Conservation (phyloP, 2,113 vertebrate genomes). For the Myocastor coypus region DNA sequence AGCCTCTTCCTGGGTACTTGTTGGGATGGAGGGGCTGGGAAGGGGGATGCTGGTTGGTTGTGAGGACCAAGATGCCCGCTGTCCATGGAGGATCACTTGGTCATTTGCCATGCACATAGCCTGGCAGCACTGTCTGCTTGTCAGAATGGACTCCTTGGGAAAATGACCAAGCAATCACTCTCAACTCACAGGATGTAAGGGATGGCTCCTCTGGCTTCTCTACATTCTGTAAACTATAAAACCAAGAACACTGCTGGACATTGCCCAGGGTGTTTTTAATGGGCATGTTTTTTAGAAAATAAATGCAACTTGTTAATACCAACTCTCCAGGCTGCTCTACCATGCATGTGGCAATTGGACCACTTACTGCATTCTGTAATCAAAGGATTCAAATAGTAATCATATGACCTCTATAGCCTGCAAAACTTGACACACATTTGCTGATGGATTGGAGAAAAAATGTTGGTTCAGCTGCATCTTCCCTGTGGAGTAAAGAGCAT, state of each 20-base stretch:
- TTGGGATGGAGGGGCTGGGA: not conserved
- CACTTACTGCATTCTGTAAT: conserved; percentile 21
- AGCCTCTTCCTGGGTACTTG: not conserved
- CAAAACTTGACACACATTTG: conserved; percentile 9
- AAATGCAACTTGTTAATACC: conserved; percentile 33
- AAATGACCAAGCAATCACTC: not conserved
- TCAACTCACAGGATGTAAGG: not conserved
- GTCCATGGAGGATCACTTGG: not conserved
- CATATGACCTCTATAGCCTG: not conserved
- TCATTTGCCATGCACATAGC: not conserved
- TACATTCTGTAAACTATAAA: conserved; percentile 54
- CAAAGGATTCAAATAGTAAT: not conserved
- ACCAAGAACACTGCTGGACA: not conserved
- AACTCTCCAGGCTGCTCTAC: not conserved
- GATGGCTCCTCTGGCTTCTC: conserved; percentile 16
- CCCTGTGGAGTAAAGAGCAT: not conserved
- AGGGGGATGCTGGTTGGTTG: not conserved
- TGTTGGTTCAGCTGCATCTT: not conserved
- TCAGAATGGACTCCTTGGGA: not conserved
- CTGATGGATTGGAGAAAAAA: not conserved
- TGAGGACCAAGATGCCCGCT: not conserved
- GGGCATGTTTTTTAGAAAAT: conserved; percentile 14
- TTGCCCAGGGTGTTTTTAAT: conserved; percentile 50
- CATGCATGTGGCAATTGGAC: not conserved
- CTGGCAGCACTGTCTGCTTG: not conserved